Percentiles rank a stretch among this genome's conserved stretches.
Conservation (phyloP, 2,113 vertebrate species). For the Ornithorhynchus anatinus region DNA sequence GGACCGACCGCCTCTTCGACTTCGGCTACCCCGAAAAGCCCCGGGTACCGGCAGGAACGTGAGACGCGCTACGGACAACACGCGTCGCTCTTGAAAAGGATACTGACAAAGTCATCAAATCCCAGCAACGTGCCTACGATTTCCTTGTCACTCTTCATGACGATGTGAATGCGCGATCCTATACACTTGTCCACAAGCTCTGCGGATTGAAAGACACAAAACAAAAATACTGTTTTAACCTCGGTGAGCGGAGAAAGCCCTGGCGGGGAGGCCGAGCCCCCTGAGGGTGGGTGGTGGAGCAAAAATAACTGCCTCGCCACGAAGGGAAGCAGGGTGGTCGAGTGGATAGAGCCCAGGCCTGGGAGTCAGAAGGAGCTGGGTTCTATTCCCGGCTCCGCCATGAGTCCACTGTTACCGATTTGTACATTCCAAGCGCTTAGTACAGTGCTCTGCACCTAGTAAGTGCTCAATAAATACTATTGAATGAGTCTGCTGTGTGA, state of each 20-base stretch:
- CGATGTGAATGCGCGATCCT: slow-evolving; percentile 86
- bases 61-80: neutral
- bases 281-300: neutral
- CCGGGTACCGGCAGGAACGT: neutral
- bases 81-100: slow-evolving; percentile 73
- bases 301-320: neutral
- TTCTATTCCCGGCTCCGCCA: too few relatives aligned
- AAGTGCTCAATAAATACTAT: too few relatives aligned
- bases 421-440: too few relatives aligned
- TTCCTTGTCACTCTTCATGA: slow-evolving; percentile 92
- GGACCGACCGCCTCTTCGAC: too few relatives aligned
- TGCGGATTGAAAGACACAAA: slow-evolving; percentile 30
- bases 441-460: too few relatives aligned
- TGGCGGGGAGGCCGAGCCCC: neutral
- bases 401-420: too few relatives aligned
- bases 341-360: neutral
- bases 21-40: neutral
- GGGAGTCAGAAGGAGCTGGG: too few relatives aligned
- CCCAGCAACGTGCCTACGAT: slow-evolving; percentile 88
- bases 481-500: too few relatives aligned
- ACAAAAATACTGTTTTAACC: neutral
- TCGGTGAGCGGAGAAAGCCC: too few relatives aligned
- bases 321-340: neutral
- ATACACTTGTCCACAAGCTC: slow-evolving; percentile 93
- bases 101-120: slow-evolving; percentile 98